Evolutionary conservation across 2,113 vertebrate genomes (phyloP).

Genomic region (Ctenodactylus gundi): DNA sequence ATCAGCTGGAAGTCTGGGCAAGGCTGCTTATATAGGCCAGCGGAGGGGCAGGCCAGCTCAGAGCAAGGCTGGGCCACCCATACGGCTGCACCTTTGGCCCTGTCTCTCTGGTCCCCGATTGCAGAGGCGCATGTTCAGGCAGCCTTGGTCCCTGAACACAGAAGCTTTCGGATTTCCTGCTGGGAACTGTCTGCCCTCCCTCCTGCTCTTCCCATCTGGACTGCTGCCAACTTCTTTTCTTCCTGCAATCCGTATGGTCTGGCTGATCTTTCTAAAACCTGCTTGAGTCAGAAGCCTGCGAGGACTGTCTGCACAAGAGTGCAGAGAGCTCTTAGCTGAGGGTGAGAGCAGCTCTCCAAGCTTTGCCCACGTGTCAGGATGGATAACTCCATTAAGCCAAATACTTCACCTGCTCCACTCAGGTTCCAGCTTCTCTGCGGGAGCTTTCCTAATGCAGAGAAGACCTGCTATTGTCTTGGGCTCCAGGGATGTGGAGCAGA

Average conservation of each 20-base stretch:
- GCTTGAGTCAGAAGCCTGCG: rapidly evolving
- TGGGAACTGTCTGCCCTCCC: neutral
- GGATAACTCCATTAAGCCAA: neutral
- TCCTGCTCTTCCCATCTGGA: neutral
- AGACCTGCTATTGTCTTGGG: neutral
- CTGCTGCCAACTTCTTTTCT: neutral
- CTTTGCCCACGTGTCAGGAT: rapidly evolving
- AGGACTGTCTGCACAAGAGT: too few relatives aligned
- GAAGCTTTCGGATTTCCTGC: rapidly evolving
- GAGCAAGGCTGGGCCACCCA: neutral
- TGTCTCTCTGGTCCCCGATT: neutral
- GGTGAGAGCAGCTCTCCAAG: rapidly evolving
- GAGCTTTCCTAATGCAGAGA: neutral
- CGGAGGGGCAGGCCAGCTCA: neutral
- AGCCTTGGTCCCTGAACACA: neutral
- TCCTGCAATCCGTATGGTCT: rapidly evolving
- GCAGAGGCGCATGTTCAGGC: too few relatives aligned
- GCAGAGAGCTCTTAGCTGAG: rapidly evolving
- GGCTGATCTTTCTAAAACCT: neutral
- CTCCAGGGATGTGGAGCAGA: neutral
- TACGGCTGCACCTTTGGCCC: rapidly evolving
- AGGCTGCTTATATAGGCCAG: neutral
- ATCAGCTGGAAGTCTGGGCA: neutral
- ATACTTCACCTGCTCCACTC: rapidly evolving
- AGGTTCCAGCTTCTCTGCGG: rapidly evolving